Conservation (phyloP, 2,113 vertebrate genomes). For the Scopus umbretta region DNA sequence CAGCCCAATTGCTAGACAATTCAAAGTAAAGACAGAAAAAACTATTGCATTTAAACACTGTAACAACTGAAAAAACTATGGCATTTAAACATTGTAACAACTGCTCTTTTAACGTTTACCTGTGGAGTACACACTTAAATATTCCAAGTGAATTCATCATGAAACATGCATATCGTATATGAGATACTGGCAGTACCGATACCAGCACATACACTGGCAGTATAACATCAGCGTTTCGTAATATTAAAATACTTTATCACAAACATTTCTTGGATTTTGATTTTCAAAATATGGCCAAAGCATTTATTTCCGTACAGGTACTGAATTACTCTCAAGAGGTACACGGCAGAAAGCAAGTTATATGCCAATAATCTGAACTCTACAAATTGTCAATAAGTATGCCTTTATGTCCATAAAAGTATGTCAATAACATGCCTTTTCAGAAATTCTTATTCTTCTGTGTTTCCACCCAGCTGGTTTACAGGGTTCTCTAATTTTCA, state of each 20-base stretch:
- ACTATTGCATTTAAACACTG: neutral
- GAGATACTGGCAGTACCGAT: neutral
- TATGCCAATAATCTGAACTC: neutral
- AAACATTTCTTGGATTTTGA: neutral
- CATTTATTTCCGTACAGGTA: neutral
- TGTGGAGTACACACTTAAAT: neutral
- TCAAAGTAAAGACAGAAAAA: neutral
- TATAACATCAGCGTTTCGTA: neutral
- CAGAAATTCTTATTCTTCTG: neutral
- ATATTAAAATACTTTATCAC: neutral
- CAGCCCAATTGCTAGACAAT: neutral
- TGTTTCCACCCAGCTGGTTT: neutral
- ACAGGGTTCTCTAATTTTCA: neutral
- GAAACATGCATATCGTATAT: fast-evolving
- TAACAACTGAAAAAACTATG: neutral
- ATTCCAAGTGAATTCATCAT: neutral
- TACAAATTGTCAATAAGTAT: neutral
- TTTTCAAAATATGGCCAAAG: neutral
- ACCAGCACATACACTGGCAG: neutral
- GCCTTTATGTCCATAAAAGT: neutral
- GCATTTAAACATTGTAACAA: neutral
- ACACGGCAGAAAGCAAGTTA: neutral
- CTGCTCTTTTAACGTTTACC: neutral
- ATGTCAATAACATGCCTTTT: neutral
- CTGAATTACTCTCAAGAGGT: neutral